Base-by-base conservation (phyloP, 2,888 invertebrate species). In the Crepidodera aurea region DNA sequence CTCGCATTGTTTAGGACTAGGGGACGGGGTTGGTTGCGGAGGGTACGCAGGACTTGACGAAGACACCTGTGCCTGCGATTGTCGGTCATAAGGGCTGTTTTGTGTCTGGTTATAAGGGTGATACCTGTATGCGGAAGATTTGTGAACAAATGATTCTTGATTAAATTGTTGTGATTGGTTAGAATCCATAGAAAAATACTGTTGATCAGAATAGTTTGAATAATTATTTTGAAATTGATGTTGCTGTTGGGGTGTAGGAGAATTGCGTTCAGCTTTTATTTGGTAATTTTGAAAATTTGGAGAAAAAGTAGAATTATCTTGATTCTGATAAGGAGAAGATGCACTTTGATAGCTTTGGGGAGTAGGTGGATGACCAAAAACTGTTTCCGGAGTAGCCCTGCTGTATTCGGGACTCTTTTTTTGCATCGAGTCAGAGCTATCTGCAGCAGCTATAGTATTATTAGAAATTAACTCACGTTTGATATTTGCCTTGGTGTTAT, bases 1-100 rank as follows among this genome's bases (percentile, higher is more conserved):
- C 77, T 93, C 93, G 80, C 93, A 93, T 78, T 92, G 91, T 76
- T 89, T 86, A 1, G 88, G 88, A 63, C 88, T 89, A 0, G 89
- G 86, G 10, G 90, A 89, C 39, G 90, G 90, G 29, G 90, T 88
- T 10, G 90, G 87, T 73, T 88, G 88, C 73, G 86, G 87, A 18
- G 86, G 85, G 68, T 86, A 86, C 48, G 85, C 78, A 32, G 85
- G 87, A 76, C 84, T 87, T 71, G 75, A 83, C 50, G 78, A 77
- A 13, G 78, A 71, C 61, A 77, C 77, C 68, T 76, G 76, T 55
- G 72, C 68, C 66, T 74, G 73, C 18, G 75, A 62, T 83, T 67
- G 68, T n/a, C 71, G 65, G 29, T 87, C 86, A 34, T 78, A 76
- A 72, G 84, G 83, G 72, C 85, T 77, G 46, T 79, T 78, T 55